These are phyloP conservation scores for Cephus rjabovi DNA, from an alignment of 2,888 invertebrate species.

Conservation along the genomic window DNA sequence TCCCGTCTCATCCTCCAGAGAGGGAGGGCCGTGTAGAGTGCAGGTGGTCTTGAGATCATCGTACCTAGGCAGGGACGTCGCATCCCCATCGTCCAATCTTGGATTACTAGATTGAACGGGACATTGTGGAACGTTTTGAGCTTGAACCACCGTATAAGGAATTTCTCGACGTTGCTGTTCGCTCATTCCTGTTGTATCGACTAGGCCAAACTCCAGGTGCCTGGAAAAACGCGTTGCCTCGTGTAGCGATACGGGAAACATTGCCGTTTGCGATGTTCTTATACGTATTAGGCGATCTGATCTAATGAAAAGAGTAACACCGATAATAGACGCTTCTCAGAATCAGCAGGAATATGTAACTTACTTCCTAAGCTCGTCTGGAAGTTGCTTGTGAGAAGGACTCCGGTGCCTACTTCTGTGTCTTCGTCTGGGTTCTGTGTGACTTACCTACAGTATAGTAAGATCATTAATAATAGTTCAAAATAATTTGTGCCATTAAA, in stretches of 20 bases:
- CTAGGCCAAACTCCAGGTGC: constrained; percentile 88
- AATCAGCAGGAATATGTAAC: constrained; percentile 20
- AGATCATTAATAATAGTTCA: neutral
- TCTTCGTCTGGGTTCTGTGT: constrained; percentile 57
- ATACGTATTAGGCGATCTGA: neutral
- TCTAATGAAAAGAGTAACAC: neutral
- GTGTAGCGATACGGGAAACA: constrained; percentile 49
- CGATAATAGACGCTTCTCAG: neutral
- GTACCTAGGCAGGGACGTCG: constrained; percentile 61
- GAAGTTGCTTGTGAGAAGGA: constrained; percentile 63
- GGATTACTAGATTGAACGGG: constrained; percentile 56
- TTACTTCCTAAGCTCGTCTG: constrained; percentile 64
- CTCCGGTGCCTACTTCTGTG: constrained; percentile 63
- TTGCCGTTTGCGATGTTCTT: neutral
- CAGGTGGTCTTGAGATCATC: constrained; percentile 66
- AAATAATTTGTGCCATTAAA: neutral
- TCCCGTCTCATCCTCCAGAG: constrained; percentile 64
- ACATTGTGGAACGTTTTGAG: constrained; percentile 70
- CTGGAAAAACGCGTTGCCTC: constrained; percentile 70
- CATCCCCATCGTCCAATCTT: constrained; percentile 53
- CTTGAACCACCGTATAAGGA: constrained; percentile 88
- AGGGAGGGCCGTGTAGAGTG: constrained; percentile 58
- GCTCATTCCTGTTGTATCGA: constrained; percentile 90
- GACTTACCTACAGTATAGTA: constrained; percentile 42
- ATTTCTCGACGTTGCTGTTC: constrained; percentile 88